Evolutionary conservation across 2,888 invertebrate species (phyloP).

Genomic region (Morpho achilles): DNA sequence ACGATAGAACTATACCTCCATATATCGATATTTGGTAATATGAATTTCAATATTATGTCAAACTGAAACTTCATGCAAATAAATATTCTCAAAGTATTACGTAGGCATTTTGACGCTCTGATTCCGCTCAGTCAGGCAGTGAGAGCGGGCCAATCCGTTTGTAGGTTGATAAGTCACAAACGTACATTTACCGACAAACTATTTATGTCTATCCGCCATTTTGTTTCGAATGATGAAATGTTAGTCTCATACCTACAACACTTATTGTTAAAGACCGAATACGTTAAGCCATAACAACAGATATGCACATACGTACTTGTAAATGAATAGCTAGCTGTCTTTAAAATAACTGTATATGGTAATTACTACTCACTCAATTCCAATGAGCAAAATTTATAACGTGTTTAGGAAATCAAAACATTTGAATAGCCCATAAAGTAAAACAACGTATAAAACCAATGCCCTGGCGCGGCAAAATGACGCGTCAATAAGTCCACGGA

Average conservation of each 20-base stretch:
- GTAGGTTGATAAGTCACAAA: conserved; percentile 58
- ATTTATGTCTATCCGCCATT: conserved; percentile 68
- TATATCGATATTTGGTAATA: too few relatives aligned
- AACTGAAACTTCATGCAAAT: conserved; percentile 4
- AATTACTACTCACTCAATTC: conserved; percentile 13
- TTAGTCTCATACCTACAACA: conserved; percentile 33
- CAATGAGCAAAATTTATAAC: conserved; percentile 7
- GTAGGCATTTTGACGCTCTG: conserved; percentile 31
- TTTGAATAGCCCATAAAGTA: conserved; percentile 62
- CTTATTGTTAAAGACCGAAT: conserved; percentile 29
- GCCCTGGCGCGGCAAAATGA: conserved; percentile 64
- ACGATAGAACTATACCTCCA: too few relatives aligned
- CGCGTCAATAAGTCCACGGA: conserved; percentile 59
- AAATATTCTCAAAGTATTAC: conserved; percentile 19
- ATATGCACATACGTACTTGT: conserved; percentile 7
- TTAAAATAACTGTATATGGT: conserved; percentile 13
- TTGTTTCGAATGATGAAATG: conserved; percentile 67
- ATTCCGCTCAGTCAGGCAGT: conserved; percentile 33
- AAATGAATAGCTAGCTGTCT: background rate
- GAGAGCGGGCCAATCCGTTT: conserved; percentile 42
- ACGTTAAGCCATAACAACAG: conserved; percentile 19
- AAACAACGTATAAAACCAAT: conserved; percentile 62
- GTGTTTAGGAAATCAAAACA: conserved; percentile 44
- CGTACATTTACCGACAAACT: conserved; percentile 53
- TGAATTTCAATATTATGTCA: background rate